Evolutionary conservation across 2,888 invertebrate genomes (phyloP).

Genomic region (Synanthedon formicaeformis): DNA sequence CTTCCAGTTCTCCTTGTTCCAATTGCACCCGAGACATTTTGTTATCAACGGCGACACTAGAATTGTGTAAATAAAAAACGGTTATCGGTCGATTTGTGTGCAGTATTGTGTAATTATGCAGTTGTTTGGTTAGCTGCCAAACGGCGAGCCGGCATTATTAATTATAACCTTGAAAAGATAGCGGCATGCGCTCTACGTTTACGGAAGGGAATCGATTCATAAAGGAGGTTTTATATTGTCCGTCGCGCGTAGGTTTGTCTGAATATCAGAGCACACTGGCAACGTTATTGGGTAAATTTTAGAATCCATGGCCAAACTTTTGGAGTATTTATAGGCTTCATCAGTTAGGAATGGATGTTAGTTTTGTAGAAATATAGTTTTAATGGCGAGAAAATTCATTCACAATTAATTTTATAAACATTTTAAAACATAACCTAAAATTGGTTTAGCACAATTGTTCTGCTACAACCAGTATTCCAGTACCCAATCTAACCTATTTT

Average conservation of each 20-base stretch:
- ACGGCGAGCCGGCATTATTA: neutral
- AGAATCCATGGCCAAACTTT: too few species aligned
- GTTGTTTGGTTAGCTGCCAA: neutral
- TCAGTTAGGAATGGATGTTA: too few species aligned
- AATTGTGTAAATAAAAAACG: constrained; percentile 5
- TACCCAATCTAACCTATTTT: too few species aligned
- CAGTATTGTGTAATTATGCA: neutral
- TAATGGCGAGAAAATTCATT: too few species aligned
- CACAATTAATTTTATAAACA: too few species aligned
- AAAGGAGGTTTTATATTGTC: neutral
- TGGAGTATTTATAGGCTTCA: too few species aligned
- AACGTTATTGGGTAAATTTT: too few species aligned
- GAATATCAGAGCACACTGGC: neutral
- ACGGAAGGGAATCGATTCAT: constrained; percentile 1
- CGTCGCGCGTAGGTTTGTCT: neutral
- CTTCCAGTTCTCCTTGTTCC: constrained; percentile 44
- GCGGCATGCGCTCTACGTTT: neutral
- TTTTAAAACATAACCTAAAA: too few species aligned
- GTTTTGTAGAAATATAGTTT: too few species aligned
- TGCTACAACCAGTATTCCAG: too few species aligned
- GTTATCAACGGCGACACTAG: constrained; percentile 12
- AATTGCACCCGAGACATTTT: constrained; percentile 36
- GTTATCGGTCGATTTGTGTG: neutral
- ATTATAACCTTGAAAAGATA: neutral
- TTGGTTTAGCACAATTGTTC: too few species aligned